Evolutionary conservation across 2,888 invertebrate genomes (phyloP).

Genomic region (Hipparchia sbordonii): DNA sequence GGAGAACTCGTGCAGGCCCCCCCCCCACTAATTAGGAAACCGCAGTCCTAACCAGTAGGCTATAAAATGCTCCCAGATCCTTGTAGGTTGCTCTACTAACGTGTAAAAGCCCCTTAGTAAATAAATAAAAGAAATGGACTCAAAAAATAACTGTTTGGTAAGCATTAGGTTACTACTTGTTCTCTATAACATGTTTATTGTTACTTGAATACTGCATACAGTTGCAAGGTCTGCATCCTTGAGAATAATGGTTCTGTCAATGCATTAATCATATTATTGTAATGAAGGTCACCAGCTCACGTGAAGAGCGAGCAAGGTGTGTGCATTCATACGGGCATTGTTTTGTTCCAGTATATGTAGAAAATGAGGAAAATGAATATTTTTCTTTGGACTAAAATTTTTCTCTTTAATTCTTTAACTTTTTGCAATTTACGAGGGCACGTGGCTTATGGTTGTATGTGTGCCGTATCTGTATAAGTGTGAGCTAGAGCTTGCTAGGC

Average conservation of each 20-base stretch:
- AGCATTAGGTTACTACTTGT: neutral
- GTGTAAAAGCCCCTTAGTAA: too few relatives aligned
- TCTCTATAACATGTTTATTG: neutral
- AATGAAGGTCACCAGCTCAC: conserved; percentile 3
- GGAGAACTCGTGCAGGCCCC: too few relatives aligned
- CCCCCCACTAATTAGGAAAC: too few relatives aligned
- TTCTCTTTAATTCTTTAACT: neutral
- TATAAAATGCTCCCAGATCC: too few relatives aligned
- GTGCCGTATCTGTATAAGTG: too few relatives aligned
- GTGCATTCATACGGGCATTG: neutral
- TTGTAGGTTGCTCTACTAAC: too few relatives aligned
- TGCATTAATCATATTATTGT: conserved; percentile 1
- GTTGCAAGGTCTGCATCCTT: conserved; percentile 6
- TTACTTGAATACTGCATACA: conserved; percentile 10
- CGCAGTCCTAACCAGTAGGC: too few relatives aligned
- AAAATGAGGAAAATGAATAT: neutral
- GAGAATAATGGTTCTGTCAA: neutral
- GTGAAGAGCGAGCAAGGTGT: neutral
- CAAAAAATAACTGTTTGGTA: too few relatives aligned
- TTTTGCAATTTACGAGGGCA: too few relatives aligned
- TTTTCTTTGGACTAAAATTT: neutral
- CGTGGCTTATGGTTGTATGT: too few relatives aligned
- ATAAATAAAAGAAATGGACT: too few relatives aligned
- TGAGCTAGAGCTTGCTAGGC: too few relatives aligned
- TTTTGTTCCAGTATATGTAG: conserved; percentile 2